phyloP scores from a whole-genome alignment of 1,140 invertebrate genomes.

The Diachasmimorpha longicaudata region DNA sequence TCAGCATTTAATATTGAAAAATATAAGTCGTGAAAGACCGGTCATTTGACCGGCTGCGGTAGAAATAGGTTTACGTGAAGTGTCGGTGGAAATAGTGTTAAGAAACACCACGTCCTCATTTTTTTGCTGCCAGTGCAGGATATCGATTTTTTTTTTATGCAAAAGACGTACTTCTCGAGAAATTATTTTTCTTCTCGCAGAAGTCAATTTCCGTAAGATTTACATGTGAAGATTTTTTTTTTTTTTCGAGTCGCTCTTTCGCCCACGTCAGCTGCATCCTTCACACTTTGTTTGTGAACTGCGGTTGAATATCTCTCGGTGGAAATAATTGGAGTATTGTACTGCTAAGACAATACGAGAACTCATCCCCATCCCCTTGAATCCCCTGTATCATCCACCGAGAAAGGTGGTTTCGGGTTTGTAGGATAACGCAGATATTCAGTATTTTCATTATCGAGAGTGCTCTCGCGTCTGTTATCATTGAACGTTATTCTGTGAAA shows the following conservation, averaged over 20 bases:
- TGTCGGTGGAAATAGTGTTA: too few species aligned
- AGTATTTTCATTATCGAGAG: neutral
- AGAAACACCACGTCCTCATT: too few species aligned
- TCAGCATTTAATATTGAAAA: too few species aligned
- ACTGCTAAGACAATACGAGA: neutral
- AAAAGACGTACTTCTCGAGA: too few species aligned
- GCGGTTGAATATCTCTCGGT: neutral
- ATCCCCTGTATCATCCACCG: neutral
- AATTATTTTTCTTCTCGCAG: neutral
- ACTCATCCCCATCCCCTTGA: neutral
- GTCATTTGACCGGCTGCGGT: too few species aligned
- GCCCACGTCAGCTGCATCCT: neutral
- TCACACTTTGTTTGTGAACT: neutral
- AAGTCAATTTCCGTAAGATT: neutral
- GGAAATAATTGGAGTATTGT: neutral
- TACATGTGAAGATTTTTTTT: neutral
- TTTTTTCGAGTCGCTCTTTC: neutral
- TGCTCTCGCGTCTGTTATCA: neutral
- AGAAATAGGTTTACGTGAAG: too few species aligned
- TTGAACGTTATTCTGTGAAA: neutral
- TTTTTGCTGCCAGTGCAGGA: too few species aligned
- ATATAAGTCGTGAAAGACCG: too few species aligned
- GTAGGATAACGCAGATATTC: neutral
- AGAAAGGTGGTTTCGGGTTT: neutral
- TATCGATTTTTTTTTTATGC: too few species aligned